Percentiles rank a stretch among this genome's conserved stretches.
Evolutionary conservation across 2,888 invertebrate species (phyloP).

Genomic region (Eristalinus aeneus): DNA sequence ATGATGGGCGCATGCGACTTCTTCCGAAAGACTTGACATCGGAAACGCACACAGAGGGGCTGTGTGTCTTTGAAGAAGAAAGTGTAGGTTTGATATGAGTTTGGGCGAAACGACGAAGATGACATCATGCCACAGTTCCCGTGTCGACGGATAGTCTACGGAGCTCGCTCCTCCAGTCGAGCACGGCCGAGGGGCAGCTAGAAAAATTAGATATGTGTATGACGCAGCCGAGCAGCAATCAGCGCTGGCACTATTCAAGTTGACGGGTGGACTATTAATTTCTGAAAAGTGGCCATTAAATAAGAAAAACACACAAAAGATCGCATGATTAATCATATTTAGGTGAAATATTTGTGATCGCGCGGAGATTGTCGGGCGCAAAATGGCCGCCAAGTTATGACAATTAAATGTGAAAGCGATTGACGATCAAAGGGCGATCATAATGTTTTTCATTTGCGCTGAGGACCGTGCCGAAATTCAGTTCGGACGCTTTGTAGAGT

Average conservation of each 20-base stretch:
- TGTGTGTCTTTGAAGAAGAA: not conserved
- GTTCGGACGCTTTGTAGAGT: not conserved
- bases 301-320: not conserved
- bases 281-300: conserved; percentile 21
- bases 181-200: not conserved
- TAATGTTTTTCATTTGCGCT: conserved; percentile 4
- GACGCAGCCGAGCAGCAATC: not conserved
- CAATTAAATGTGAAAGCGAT: conserved; percentile 9
- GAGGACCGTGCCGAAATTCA: not conserved
- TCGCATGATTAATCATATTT: conserved; percentile 28
- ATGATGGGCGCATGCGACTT: not conserved
- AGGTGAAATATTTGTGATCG: conserved; percentile 4
- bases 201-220: not conserved
- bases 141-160: conserved; percentile 19
- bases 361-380: not conserved
- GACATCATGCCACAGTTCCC: conserved; percentile 14
- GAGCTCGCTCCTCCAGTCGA: not conserved
- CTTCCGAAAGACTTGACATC: not conserved
- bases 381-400: conserved; percentile 1
- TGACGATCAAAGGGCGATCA: conserved; percentile 24
- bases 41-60: not conserved
- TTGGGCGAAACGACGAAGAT: not conserved
- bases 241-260: conserved; percentile 1
- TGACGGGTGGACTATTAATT: not conserved
- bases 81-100: not conserved